phyloP scores from a whole-genome alignment of 2,888 invertebrate species.

The Trichacis sp. region DNA sequence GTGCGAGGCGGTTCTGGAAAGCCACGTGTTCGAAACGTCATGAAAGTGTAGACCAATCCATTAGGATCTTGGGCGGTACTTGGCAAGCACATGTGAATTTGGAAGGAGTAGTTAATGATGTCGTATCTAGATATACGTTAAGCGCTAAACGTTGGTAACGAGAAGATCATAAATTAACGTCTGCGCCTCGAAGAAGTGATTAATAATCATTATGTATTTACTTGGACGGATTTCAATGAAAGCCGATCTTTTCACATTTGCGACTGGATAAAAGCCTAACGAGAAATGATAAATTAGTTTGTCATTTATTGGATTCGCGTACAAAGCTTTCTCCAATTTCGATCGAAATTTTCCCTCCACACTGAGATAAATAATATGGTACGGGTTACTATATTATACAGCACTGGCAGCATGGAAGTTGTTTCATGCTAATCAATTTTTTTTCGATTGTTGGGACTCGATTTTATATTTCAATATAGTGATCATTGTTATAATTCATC shows the following conservation, averaged over 20 bases:
- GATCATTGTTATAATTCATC: too few species aligned
- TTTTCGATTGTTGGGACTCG: neutral
- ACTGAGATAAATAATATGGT: too few species aligned
- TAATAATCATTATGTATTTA: constrained; percentile 49
- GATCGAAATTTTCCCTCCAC: too few species aligned
- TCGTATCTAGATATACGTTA: constrained; percentile 52
- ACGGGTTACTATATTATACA: too few species aligned
- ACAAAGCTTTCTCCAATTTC: too few species aligned
- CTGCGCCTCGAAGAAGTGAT: constrained; percentile 49
- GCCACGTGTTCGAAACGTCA: constrained; percentile 61
- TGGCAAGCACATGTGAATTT: constrained; percentile 59
- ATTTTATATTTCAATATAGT: too few species aligned
- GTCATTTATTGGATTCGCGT: too few species aligned
- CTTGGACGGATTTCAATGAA: constrained; percentile 3
- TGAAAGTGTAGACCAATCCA: constrained; percentile 54
- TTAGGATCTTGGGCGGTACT: constrained; percentile 59
- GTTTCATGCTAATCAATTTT: neutral
- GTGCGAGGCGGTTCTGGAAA: constrained; percentile 57
- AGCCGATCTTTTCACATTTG: constrained; percentile 4
- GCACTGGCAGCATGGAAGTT: too few species aligned
- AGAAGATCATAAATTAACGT: constrained; percentile 60
- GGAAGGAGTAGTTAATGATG: constrained; percentile 56
- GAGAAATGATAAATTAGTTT: neutral
- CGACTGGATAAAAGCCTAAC: neutral
- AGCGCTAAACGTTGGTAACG: constrained; percentile 60